Conservation (phyloP, 2,797 vertebrate species). For the Onychomys leucogaster region DNA sequence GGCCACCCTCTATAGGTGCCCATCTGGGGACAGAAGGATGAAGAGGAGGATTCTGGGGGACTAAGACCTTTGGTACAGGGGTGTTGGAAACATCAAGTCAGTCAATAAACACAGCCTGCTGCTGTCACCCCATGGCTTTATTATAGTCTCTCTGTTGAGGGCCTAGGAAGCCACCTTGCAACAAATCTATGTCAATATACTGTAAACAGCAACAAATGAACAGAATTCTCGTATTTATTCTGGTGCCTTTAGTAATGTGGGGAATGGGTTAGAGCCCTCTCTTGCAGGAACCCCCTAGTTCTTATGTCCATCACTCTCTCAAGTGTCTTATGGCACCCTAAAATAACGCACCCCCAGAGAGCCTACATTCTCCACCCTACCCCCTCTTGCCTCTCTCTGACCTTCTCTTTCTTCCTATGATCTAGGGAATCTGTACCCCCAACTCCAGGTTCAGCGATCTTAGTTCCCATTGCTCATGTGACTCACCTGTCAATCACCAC, state of each 20-base stretch:
- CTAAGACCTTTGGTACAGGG: not conserved
- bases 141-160: not conserved
- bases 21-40: not conserved
- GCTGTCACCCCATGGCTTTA: not conserved
- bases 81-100: not conserved
- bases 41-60: not conserved
- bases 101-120: not conserved
- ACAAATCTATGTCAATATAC: not conserved
- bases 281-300: not conserved
- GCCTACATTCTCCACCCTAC: not conserved
- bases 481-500: not conserved
- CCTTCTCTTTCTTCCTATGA: not conserved
- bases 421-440: not conserved
- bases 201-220: too few relatives aligned
- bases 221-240: not conserved
- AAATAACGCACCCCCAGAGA: not conserved
- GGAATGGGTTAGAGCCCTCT: not conserved
- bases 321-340: not conserved
- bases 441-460: not conserved
- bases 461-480: fast-evolving
- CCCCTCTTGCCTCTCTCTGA: too few relatives aligned
- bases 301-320: too few relatives aligned
- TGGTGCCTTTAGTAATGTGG: not conserved
- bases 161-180: not conserved
- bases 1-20: too few relatives aligned